Percentiles rank a stretch among this genome's conserved stretches.
These are phyloP conservation scores for Ptilorrhoa leucosticta DNA, from an alignment of 2,113 vertebrate species.

Conservation along the genomic window DNA sequence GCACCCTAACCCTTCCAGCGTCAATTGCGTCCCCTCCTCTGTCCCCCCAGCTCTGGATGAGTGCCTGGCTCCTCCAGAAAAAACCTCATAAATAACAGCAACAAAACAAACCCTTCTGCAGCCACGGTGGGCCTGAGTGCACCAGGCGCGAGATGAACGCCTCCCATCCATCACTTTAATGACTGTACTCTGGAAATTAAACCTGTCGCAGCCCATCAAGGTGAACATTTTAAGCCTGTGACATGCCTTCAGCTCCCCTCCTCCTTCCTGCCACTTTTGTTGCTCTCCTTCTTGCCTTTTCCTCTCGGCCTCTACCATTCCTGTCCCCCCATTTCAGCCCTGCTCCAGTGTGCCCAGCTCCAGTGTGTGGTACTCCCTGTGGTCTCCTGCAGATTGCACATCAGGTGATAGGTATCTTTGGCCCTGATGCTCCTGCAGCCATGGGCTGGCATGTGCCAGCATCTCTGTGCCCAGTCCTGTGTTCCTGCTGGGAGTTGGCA, in stretches of 20 bases:
- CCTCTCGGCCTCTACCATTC: background rate
- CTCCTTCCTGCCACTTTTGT: background rate
- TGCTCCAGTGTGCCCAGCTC: background rate
- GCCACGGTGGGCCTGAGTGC: background rate
- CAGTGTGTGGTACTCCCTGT: background rate
- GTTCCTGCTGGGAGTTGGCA: background rate
- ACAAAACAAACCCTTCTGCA: conserved; percentile 23
- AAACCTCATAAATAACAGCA: conserved; percentile 65
- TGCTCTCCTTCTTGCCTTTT: background rate
- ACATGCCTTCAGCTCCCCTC: background rate
- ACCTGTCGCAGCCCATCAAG: conserved; percentile 62
- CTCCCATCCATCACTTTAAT: conserved; percentile 70
- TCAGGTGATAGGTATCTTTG: background rate
- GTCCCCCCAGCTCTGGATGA: background rate
- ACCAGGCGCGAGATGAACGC: background rate
- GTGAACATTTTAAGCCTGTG: conserved; percentile 47
- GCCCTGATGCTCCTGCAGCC: background rate
- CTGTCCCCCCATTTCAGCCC: background rate
- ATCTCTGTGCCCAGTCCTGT: background rate
- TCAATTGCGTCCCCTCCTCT: background rate
- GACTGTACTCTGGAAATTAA: conserved; percentile 74
- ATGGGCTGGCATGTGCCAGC: background rate
- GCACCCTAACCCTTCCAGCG: background rate
- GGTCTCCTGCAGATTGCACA: background rate
- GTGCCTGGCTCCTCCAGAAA: conserved; percentile 50